A percentile compares a stretch with the other conserved stretches of the same genome.
These are phyloP conservation scores for Ecliptopera silaceata DNA, from an alignment of 2,888 invertebrate genomes.

Conservation along the genomic window DNA sequence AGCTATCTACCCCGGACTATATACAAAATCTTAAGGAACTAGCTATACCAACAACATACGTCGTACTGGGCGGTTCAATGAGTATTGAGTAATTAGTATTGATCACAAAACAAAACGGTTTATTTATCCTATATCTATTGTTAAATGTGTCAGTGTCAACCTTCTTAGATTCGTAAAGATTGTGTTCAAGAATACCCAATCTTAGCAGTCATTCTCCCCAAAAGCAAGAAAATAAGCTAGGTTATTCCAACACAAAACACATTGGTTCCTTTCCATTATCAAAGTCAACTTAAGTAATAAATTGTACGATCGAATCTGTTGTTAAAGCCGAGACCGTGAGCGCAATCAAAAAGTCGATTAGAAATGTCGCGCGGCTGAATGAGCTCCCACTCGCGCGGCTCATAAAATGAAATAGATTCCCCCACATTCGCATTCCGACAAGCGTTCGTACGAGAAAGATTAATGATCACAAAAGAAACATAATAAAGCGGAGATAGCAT, in stretches of 20 bases:
- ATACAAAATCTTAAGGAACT: too few relatives aligned
- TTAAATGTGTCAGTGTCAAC: too few relatives aligned
- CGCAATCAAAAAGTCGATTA: conserved; percentile 83
- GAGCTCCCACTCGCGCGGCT: conserved; percentile 77
- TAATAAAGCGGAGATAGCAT: conserved; percentile 83
- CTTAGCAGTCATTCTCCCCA: not conserved
- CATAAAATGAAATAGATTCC: conserved; percentile 84
- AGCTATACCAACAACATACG: too few relatives aligned
- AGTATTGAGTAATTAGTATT: too few relatives aligned
- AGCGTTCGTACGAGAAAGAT: conserved; percentile 83
- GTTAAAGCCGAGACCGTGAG: conserved; percentile 62
- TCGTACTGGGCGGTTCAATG: too few relatives aligned
- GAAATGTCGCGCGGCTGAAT: conserved; percentile 81
- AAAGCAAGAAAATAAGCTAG: conserved; percentile 11
- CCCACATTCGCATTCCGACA: conserved; percentile 84
- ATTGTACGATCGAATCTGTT: conserved; percentile 56
- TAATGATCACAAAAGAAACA: conserved; percentile 84
- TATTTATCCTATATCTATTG: too few relatives aligned
- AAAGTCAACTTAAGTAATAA: conserved; percentile 39
- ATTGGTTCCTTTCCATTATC: conserved; percentile 20
- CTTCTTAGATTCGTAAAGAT: not conserved
- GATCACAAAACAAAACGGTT: too few relatives aligned
- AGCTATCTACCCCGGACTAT: too few relatives aligned
- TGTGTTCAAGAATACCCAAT: not conserved
- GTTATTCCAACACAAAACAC: not conserved